Percentiles rank a stretch among this genome's conserved stretches.
Conservation (phyloP, 2,888 invertebrate species). For the Gari tellinella region DNA sequence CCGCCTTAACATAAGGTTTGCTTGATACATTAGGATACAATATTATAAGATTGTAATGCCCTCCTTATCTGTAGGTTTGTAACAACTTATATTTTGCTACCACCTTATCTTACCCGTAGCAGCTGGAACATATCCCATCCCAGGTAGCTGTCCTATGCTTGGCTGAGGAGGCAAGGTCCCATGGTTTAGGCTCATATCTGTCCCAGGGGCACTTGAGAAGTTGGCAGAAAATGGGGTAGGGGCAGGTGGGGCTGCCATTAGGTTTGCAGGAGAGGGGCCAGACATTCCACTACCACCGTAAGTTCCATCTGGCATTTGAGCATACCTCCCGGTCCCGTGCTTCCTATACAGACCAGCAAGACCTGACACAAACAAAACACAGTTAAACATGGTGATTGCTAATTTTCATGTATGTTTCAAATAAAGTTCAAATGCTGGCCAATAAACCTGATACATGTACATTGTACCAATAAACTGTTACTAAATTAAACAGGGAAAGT, state of each 20-base stretch:
- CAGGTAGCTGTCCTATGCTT: conserved; percentile 42
- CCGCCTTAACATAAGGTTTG: too few relatives aligned
- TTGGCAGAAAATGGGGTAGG: conserved; percentile 43
- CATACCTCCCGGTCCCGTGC: conserved; percentile 70
- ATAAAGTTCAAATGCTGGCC: too few relatives aligned
- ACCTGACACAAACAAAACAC: conserved; percentile 42
- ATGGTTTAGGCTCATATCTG: conserved; percentile 28
- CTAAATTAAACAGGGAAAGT: too few relatives aligned
- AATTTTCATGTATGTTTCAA: too few relatives aligned
- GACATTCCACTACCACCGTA: conserved; percentile 71
- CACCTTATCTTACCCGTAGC: conserved; percentile 41
- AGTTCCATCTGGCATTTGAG: conserved; percentile 75
- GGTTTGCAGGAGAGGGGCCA: conserved; percentile 35
- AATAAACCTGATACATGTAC: too few relatives aligned
- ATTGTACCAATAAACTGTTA: too few relatives aligned
- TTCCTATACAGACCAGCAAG: conserved; percentile 51
- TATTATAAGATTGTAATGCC: too few relatives aligned
- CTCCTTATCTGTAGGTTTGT: too few relatives aligned
- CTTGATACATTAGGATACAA: too few relatives aligned
- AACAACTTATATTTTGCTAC: too few relatives aligned
- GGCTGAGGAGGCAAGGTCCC: conserved; percentile 60
- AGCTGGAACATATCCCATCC: conserved; percentile 50
- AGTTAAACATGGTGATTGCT: too few relatives aligned
- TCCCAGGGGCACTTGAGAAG: conserved; percentile 34
- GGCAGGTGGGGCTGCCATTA: conserved; percentile 50